phyloP scores from a whole-genome alignment of 2,797 vertebrate genomes.

The Channallabes apus region DNA sequence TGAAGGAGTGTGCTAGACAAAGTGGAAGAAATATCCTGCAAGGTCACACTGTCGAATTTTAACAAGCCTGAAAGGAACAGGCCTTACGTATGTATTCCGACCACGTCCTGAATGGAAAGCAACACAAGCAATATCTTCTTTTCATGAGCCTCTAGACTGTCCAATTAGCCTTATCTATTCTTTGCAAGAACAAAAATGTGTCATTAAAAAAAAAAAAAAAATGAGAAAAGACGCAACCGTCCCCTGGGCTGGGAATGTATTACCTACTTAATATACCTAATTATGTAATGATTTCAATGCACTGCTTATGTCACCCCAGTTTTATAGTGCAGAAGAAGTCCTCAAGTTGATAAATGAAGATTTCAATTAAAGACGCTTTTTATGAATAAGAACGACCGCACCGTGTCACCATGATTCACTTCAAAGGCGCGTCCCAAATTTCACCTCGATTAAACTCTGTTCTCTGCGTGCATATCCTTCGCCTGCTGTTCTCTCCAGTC shows the following conservation, averaged over 20 bases:
- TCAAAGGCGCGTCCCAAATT: constrained; percentile 45
- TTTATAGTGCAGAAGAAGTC: constrained; percentile 61
- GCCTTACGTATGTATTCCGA: constrained; percentile 63
- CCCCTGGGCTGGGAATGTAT: constrained; percentile 65
- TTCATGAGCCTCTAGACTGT: constrained; percentile 67
- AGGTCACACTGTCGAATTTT: constrained; percentile 64
- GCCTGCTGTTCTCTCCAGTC: constrained; percentile 10
- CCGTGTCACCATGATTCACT: constrained; percentile 51
- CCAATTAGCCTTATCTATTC: constrained; percentile 75
- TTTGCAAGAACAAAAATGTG: constrained; percentile 72
- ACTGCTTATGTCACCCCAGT: constrained; percentile 55
- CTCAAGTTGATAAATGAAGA: constrained; percentile 65
- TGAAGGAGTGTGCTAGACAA: constrained; percentile 41
- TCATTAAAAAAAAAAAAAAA: constrained; percentile 63
- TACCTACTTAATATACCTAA: constrained; percentile 67
- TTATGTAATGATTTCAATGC: constrained; percentile 69
- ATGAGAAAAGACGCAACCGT: constrained; percentile 62
- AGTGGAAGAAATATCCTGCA: constrained; percentile 56
- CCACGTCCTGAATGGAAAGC: constrained; percentile 68
- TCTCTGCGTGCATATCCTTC: not conserved
- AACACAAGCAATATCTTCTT: constrained; percentile 67
- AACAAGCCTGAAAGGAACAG: constrained; percentile 53
- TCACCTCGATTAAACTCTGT: constrained; percentile 43
- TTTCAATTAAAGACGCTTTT: constrained; percentile 73
- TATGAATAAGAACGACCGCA: constrained; percentile 59